Evolutionary conservation across 2,888 invertebrate genomes (phyloP).

Genomic region (Beris morrisii): DNA sequence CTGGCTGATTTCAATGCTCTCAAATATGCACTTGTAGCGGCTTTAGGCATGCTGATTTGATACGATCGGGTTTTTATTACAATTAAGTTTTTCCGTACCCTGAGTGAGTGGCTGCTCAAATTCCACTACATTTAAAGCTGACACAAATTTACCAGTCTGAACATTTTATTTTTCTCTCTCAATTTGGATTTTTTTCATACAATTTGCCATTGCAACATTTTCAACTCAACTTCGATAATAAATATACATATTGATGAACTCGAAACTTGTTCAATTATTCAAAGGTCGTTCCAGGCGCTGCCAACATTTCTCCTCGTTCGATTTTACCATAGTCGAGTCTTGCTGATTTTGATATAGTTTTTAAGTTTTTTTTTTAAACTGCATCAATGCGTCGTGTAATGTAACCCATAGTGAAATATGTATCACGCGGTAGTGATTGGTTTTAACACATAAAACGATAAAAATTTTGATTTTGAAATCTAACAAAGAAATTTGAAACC

Average conservation of each 20-base stretch:
- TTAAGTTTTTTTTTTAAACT: too few species aligned
- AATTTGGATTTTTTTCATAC: background rate
- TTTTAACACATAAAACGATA: too few species aligned
- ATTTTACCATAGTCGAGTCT: background rate
- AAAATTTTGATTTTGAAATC: too few species aligned
- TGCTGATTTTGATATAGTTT: background rate
- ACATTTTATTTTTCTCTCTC: conserved; percentile 15
- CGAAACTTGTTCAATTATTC: conserved; percentile 36
- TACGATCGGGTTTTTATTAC: too few species aligned
- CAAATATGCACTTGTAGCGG: background rate
- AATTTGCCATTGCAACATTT: conserved; percentile 10
- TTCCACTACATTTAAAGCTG: conserved; percentile 8
- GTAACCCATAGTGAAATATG: too few species aligned
- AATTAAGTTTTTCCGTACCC: background rate
- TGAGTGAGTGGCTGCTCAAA: background rate
- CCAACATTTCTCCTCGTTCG: conserved; percentile 10
- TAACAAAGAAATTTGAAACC: too few species aligned
- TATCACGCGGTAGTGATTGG: too few species aligned
- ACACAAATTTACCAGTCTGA: conserved; percentile 12
- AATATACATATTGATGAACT: conserved; percentile 34
- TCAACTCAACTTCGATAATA: conserved; percentile 16
- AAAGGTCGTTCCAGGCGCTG: conserved; percentile 33
- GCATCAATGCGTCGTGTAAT: too few species aligned
- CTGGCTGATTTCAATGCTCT: too few species aligned
- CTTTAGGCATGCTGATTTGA: too few species aligned